Percentiles rank a stretch among this genome's conserved stretches.
Evolutionary conservation across 2,113 vertebrate genomes (phyloP).

Genomic region (Aramus guarauna): DNA sequence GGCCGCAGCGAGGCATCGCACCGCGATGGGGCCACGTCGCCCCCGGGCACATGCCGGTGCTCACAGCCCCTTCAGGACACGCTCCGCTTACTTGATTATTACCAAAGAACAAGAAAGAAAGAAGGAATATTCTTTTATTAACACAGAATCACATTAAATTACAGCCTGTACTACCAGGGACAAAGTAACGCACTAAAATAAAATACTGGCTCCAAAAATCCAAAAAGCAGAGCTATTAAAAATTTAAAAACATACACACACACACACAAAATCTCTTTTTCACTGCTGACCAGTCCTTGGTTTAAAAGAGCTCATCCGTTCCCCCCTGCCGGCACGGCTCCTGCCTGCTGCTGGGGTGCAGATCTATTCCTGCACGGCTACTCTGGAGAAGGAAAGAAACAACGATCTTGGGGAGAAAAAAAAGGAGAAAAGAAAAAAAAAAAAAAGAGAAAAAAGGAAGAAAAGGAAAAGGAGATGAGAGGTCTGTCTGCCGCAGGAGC

Average conservation of each 20-base stretch:
- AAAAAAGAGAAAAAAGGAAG: too few species aligned
- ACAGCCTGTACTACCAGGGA: neutral
- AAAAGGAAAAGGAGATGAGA: neutral
- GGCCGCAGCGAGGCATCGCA: accelerated
- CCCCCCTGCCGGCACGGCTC: neutral
- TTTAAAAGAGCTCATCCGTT: neutral
- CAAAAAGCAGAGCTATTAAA: neutral
- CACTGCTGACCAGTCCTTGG: neutral
- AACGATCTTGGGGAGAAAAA: accelerated
- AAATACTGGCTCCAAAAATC: neutral
- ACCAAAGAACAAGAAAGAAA: neutral
- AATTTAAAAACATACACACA: neutral
- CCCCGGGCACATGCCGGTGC: neutral
- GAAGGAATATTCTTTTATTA: neutral
- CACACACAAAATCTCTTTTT: neutral
- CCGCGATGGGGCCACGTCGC: neutral
- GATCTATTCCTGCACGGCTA: neutral
- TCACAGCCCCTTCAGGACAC: neutral
- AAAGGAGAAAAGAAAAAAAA: too few species aligned
- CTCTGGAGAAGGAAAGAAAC: neutral
- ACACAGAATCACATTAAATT: slow-evolving; percentile 4
- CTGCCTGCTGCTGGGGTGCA: neutral
- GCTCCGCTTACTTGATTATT: neutral
- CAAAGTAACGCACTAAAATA: neutral
- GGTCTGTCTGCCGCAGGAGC: neutral